Evolutionary conservation across 2,113 vertebrate species (phyloP), one percentile per base, ranked within the genome.

Genomic region (Leucopternis melanops): DNA sequence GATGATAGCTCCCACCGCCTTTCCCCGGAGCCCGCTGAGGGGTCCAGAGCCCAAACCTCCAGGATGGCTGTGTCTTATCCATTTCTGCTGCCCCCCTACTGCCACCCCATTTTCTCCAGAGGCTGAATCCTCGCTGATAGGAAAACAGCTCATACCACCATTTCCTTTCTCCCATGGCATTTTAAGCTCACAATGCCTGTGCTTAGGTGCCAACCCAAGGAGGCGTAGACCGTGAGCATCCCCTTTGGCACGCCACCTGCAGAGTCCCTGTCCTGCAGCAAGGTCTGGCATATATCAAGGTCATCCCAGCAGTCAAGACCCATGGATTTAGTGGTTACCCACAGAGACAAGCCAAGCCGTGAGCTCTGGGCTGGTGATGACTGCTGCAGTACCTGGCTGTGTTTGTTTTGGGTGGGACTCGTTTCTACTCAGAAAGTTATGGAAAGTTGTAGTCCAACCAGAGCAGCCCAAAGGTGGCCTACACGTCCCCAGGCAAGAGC

Each of bases 191-290:
- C 38, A 52, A 40, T 1, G 4, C 26, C 16, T 3, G 0, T 1
- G 5, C 65, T 77, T 47, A 78, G 38, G 50, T 83, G 55, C 17
- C 40, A 49, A 2, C 34, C 29, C 44, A 62, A 65, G 38, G 36
- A 81, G 34, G 11, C 0, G 2, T 21, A n/a, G 36, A 18, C 10
- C 4, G 1, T 0, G 6, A 84, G 34, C 14, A 4, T 61, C 55
- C n/a, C 38, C 52, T 80, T 62, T 0, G 0, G 21, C 50, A 17
- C 1, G 1, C 16, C 44, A 44, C 67, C 44, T 59, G 55, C 50
- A 36, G 44, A 58, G 19, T 34, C 16, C 32, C 32, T 5, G 6
- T 78, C 52, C 59, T 8, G 2, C 57, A 36, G 29, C 59, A 55
- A 62, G 18, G 72, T 62, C 47, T 69, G 75, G 7, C 38, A 58